Evolutionary conservation across 2,797 vertebrate species (phyloP).

Genomic region (Girardinus metallicus): DNA sequence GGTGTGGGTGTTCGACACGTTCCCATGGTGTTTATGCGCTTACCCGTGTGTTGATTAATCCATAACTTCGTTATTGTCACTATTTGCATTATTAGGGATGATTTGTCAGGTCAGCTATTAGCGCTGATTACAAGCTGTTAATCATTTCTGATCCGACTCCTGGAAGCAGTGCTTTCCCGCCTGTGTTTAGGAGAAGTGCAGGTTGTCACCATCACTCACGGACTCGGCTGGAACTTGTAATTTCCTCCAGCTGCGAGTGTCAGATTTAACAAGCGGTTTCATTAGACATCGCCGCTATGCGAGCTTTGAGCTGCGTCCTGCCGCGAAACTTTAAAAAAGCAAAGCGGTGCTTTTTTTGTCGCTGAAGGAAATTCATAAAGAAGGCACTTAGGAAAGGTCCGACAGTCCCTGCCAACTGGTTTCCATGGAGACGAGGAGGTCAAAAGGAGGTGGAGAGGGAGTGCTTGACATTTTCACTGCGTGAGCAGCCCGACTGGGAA

Average conservation of each 20-base stretch:
- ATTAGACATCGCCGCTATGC: conserved; percentile 26
- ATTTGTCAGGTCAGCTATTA: neutral
- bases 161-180: neutral
- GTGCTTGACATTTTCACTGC: conserved; percentile 34
- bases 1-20: neutral
- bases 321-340: conserved; percentile 20
- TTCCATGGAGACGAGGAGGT: conserved; percentile 28
- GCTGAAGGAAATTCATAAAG: conserved; percentile 1
- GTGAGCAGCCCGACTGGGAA: conserved; percentile 1
- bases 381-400: neutral
- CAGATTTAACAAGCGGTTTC: conserved; percentile 47
- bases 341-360: conserved; percentile 25
- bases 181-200: conserved; percentile 23
- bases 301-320: conserved; percentile 10
- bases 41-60: neutral
- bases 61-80: neutral
- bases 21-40: neutral
- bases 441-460: neutral
- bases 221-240: conserved; percentile 42
- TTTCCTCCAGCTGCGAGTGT: conserved; percentile 36
- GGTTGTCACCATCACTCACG: conserved; percentile 33
- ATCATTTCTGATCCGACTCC: neutral
- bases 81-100: neutral
- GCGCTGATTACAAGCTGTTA: conserved; percentile 4
- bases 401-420: conserved; percentile 16